These are phyloP conservation scores for Brachionus calyciflorus DNA, from an alignment of 1,140 invertebrate genomes.

Conservation along the genomic window DNA sequence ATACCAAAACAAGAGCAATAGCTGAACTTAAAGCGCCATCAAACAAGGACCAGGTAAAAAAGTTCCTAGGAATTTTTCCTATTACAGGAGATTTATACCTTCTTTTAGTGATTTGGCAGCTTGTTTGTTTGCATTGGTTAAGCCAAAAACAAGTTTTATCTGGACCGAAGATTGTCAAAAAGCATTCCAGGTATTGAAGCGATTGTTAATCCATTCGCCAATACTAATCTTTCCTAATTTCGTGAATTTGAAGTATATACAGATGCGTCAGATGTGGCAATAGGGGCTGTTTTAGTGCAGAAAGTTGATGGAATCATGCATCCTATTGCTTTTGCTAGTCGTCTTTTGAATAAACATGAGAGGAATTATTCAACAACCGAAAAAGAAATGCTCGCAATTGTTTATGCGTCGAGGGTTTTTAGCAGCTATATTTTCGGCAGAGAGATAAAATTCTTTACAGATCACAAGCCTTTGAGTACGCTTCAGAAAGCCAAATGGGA, in stretches of 20 bases:
- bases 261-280: constrained; percentile 48
- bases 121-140: constrained; percentile 53
- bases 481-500: too few species aligned
- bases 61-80: constrained; percentile 53
- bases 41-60: constrained; percentile 51
- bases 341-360: constrained; percentile 10
- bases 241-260: not conserved
- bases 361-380: constrained; percentile 54
- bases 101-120: constrained; percentile 51
- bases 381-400: constrained; percentile 55
- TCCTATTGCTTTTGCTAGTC: not conserved
- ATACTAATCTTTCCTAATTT: constrained; percentile 11
- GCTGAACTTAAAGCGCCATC: constrained; percentile 51
- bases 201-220: constrained; percentile 47
- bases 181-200: constrained; percentile 54
- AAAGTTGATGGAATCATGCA: not conserved
- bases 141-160: constrained; percentile 50
- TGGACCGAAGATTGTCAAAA: constrained; percentile 52
- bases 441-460: too few species aligned
- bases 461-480: too few species aligned
- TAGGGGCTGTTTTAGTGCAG: constrained; percentile 48
- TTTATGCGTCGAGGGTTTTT: too few species aligned
- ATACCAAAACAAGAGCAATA: constrained; percentile 49
- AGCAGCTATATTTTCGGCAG: too few species aligned
- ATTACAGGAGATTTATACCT: constrained; percentile 52